A percentile compares a stretch with the other conserved stretches of the same genome.
Evolutionary conservation across 2,888 invertebrate species (phyloP).

Genomic region (Pammene aurita): DNA sequence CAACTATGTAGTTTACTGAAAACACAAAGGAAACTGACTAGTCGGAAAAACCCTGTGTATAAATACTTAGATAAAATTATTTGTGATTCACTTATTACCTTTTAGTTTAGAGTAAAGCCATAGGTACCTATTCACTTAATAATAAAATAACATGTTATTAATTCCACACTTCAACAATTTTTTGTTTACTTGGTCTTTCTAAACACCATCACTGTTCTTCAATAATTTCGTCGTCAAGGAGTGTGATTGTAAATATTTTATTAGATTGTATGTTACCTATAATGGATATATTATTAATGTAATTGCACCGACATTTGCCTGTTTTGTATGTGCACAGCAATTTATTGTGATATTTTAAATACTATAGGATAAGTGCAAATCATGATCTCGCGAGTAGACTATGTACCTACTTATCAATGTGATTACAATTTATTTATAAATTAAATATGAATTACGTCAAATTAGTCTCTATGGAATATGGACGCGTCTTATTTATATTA

Average conservation of each 20-base stretch:
- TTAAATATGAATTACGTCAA: conserved; percentile 56
- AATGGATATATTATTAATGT: conserved; percentile 67
- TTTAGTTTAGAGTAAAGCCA: background rate
- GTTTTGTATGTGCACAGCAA: conserved; percentile 84
- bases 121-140: too few species aligned
- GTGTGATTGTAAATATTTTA: conserved; percentile 59
- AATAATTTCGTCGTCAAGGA: conserved; percentile 20
- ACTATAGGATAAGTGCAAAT: conserved; percentile 79
- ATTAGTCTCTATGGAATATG: conserved; percentile 68
- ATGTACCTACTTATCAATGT: conserved; percentile 77
- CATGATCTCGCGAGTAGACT: conserved; percentile 76
- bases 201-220: conserved; percentile 2
- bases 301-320: conserved; percentile 83
- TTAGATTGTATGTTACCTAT: conserved; percentile 68
- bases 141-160: background rate
- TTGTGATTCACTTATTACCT: background rate
- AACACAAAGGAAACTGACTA: background rate
- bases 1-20: background rate
- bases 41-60: background rate
- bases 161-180: background rate
- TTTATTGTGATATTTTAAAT: conserved; percentile 84
- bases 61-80: background rate
- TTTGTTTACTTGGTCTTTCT: background rate
- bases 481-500: conserved; percentile 55
- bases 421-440: conserved; percentile 70